Evolutionary conservation across 1,140 invertebrate genomes (phyloP), one percentile per base, ranked within the genome.

Genomic region (Macrosteles quadrilineatus): DNA sequence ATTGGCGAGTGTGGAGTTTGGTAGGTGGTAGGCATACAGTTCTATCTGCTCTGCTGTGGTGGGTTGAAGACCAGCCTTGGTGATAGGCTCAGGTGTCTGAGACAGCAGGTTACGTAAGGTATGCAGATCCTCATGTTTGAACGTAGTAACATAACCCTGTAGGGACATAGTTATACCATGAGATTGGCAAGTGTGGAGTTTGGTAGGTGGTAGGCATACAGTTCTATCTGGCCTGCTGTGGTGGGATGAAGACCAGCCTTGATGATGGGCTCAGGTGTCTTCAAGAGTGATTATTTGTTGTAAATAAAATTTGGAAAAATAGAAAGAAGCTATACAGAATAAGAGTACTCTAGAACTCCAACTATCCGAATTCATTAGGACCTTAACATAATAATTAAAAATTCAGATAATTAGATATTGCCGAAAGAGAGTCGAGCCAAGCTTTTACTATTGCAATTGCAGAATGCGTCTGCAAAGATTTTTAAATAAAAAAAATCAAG

Each of bases 1-100:
- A 85, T 98, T 97, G 53, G 94, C 96, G 2, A 99, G 83, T 0
- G 90, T 89, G 1, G 95, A 91, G 77, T 97, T 91, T 40, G 97
- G 97, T 72, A 99, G 85, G 84, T 98, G 94, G 80, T 97, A 98
- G 14, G 96, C 94, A 81, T 99, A 99, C 21, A 98, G 80, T 83
- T 99, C 98, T 78, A 99, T 98, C 85, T 99, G 97, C 77, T 99
- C 98, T 2, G 95, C 92, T n/a, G n/a, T n/a, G 0, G 98, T 99
- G 23, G 98, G 98, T 83, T 98, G 94, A 36, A 99, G 82, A 1
- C 98, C 98, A 40, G 95, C 97, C 82, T 93, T 87, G 0, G 81
- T 85, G 25, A 97, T 86, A 0, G 86, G 83, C 50, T 95, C 92
- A 1, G 95, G 90, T 0, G 80, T 76, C 78, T 89, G n/a, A n/a